These are phyloP conservation scores for Augochlorella aurata DNA, from an alignment of 2,888 invertebrate genomes.

Conservation along the genomic window DNA sequence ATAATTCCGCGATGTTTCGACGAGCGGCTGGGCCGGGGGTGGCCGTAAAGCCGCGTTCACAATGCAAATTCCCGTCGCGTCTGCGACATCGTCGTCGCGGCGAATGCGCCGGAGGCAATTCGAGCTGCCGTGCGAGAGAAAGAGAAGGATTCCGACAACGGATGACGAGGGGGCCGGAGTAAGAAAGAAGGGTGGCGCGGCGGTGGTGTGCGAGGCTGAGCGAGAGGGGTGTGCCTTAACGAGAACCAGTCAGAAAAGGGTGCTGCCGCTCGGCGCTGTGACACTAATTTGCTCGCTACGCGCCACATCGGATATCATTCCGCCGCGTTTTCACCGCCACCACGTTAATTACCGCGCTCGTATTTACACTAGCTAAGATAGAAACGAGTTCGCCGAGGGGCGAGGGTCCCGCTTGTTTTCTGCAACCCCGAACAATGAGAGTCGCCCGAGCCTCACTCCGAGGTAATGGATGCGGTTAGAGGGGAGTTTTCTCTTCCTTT, in stretches of 20 bases:
- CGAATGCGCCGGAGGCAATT: slow-evolving; percentile 45
- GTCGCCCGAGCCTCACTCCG: slow-evolving; percentile 3
- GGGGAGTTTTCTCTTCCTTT: slow-evolving; percentile 21
- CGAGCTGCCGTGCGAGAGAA: slow-evolving; percentile 19
- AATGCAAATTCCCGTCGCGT: slow-evolving; percentile 63
- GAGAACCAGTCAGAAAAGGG: slow-evolving; percentile 57
- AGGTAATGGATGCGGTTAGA: slow-evolving; percentile 28
- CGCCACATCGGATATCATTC: slow-evolving; percentile 70
- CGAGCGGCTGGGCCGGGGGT: slow-evolving; percentile 38
- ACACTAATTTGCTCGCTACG: slow-evolving; percentile 67
- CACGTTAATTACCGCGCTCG: slow-evolving; percentile 78
- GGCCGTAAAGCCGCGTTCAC: slow-evolving; percentile 65
- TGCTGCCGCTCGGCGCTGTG: slow-evolving; percentile 57
- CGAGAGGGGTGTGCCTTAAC: slow-evolving; percentile 52
- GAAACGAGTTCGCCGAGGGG: slow-evolving; percentile 49
- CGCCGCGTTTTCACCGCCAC: slow-evolving; percentile 76
- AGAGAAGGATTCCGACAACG: slow-evolving; percentile 30
- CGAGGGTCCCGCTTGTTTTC: slow-evolving; percentile 28
- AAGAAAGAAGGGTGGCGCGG: slow-evolving; percentile 16
- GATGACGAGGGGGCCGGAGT: slow-evolving; percentile 30
- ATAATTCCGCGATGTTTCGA: slow-evolving; percentile 66
- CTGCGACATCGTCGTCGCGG: slow-evolving; percentile 46
- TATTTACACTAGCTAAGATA: slow-evolving; percentile 70
- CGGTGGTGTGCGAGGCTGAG: neutral
- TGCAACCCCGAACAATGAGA: slow-evolving; percentile 38